phyloP scores from a whole-genome alignment of 2,113 vertebrate genomes.

The Anguilla japonica region DNA sequence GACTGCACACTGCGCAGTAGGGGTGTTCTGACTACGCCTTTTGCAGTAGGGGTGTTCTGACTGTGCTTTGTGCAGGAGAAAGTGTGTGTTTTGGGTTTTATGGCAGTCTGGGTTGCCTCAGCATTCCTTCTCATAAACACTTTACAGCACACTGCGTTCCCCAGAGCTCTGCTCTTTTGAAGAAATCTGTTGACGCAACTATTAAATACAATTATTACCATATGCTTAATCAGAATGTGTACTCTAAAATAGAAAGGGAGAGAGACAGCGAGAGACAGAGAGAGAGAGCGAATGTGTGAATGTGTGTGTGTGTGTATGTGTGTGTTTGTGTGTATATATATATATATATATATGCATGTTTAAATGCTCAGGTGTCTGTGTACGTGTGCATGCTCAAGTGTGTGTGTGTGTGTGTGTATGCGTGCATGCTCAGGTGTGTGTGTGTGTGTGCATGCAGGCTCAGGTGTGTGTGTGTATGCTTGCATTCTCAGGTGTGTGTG shows the following conservation, averaged over 20 bases:
- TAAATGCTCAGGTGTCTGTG: slow-evolving; percentile 46
- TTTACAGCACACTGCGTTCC: slow-evolving; percentile 33
- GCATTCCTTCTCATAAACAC: slow-evolving; percentile 28
- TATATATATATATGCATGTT: too few species aligned
- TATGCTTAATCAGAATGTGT: slow-evolving; percentile 27
- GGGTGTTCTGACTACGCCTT: too few species aligned
- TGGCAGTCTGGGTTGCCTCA: neutral
- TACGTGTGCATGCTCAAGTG: neutral
- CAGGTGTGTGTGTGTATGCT: too few species aligned
- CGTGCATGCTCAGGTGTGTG: too few species aligned
- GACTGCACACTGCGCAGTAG: too few species aligned
- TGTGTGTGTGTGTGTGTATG: too few species aligned
- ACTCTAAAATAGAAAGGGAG: neutral
- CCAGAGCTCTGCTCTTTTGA: slow-evolving; percentile 20
- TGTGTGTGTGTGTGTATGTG: too few species aligned
- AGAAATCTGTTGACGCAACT: slow-evolving; percentile 41
- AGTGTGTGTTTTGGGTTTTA: neutral
- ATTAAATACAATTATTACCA: slow-evolving; percentile 34
- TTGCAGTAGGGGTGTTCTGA: neutral
- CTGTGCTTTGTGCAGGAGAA: neutral
- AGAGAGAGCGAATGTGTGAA: too few species aligned
- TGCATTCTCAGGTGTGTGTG: too few species aligned
- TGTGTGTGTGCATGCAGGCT: too few species aligned
- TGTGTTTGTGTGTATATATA: too few species aligned
- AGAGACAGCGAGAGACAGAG: too few species aligned